phyloP scores from a whole-genome alignment of 1,140 invertebrate species.

The Lasioglossum baleicum region DNA sequence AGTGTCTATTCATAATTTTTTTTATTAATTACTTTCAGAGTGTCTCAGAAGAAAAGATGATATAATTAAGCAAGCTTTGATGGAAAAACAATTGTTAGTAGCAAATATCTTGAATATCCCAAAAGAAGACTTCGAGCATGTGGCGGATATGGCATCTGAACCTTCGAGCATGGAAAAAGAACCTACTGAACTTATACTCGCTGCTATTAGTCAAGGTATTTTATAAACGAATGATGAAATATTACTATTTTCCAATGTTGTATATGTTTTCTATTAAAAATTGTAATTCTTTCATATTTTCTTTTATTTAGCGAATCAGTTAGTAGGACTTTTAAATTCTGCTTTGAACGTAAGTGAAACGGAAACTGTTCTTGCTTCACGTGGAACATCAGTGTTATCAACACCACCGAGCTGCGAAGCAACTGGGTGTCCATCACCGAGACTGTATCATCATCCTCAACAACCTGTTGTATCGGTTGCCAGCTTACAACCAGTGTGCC shows the following conservation, averaged over 20 bases:
- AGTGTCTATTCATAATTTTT: neutral
- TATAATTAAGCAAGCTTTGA: conserved; percentile 85
- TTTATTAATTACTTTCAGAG: conserved; percentile 80
- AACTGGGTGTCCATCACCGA: conserved; percentile 66
- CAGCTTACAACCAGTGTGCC: conserved; percentile 77
- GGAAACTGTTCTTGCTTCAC: conserved; percentile 76
- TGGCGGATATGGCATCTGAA: conserved; percentile 84
- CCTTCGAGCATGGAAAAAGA: conserved; percentile 81
- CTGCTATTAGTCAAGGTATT: conserved; percentile 86
- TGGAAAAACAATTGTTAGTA: conserved; percentile 87
- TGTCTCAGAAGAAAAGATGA: conserved; percentile 87
- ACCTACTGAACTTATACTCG: conserved; percentile 85
- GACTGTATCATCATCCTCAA: conserved; percentile 66
- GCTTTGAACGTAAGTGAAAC: conserved; percentile 80
- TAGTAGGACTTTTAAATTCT: conserved; percentile 80
- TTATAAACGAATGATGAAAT: neutral
- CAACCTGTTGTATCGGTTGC: conserved; percentile 75
- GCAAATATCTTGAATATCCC: conserved; percentile 89
- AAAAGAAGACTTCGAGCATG: conserved; percentile 84
- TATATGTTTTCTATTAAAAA: neutral
- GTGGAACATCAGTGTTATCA: conserved; percentile 52
- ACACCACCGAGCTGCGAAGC: conserved; percentile 65
- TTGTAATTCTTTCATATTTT: conserved; percentile 24
- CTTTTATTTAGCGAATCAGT: conserved; percentile 77
- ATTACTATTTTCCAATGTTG: neutral